Evolutionary conservation across 2,113 vertebrate genomes (phyloP).

Genomic region (Rhinolophus ferrumequinum): DNA sequence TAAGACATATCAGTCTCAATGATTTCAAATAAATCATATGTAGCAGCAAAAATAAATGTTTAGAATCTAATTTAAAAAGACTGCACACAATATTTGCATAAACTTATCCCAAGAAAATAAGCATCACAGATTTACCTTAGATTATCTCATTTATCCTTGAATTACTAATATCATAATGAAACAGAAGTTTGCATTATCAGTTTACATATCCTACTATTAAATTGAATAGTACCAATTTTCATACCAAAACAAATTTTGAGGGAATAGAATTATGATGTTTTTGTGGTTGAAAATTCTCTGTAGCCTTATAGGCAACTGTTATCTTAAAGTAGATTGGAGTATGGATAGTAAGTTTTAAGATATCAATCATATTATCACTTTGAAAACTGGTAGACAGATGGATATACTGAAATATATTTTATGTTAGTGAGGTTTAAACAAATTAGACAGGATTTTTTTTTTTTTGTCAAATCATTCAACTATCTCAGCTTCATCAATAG

Average conservation of each 20-base stretch:
- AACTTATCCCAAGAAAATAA: neutral
- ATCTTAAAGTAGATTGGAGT: neutral
- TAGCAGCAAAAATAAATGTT: neutral
- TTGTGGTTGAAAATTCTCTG: neutral
- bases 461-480: conserved; percentile 25
- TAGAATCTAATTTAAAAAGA: neutral
- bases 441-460: neutral
- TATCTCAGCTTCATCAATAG: neutral
- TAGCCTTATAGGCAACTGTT: neutral
- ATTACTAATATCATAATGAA: neutral
- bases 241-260: neutral
- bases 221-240: neutral
- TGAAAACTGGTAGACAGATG: neutral
- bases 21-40: neutral
- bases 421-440: neutral
- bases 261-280: neutral
- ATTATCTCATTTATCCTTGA: neutral
- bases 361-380: neutral
- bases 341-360: neutral
- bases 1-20: neutral
- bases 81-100: neutral
- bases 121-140: neutral
- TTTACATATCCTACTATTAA: neutral
- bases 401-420: neutral
- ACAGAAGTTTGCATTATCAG: neutral